Evolutionary conservation across 2,113 vertebrate genomes (phyloP), one percentile per base, ranked within the genome.

Genomic region (Maccullochella peelii): DNA sequence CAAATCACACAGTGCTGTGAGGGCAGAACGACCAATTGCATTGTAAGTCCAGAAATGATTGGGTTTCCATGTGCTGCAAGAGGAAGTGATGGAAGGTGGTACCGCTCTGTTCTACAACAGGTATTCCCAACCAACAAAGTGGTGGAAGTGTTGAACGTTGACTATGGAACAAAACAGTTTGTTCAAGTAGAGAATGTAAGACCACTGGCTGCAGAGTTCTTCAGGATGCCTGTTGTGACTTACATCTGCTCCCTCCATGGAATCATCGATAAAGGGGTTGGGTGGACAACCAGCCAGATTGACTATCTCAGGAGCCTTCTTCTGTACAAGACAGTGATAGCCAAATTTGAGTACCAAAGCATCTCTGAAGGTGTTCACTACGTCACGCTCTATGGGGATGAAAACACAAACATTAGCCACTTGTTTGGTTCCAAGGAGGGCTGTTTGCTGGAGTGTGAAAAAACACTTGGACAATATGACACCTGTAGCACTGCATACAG

Each of bases 171-270:
- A 61, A 97, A 97, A 82, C 96, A 96, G 59, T 89, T 97, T 15
- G 96, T 98, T 67, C 91, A 91, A 21, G 79, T 93, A 11, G 92
- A 95, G 4, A 93, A 96, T 68, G 79, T 99, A 54, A 92, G 95
- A 73, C 90, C 88, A 21, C 89, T 99, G 81, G 94, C 96, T 20
- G 23, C 91, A 0, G 96, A 98, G 62, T 98, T 96, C 63, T 97
- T 98, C 30, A 95, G 95, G 42, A 95, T 98, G 97, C 98, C 98
- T 0, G 97, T 99, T 65, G 95, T 99, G 27, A 99, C 98, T 0
- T 99, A 97, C 0, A 86, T 93, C 0, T 99, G 97, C 20, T 97
- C 97, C 2, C 92, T 99, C 36, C 95, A 96, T 49, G 97, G 97
- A 33, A 61, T 98, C 76, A 94, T 94, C 0, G 96, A 97, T 66